A percentile compares a stretch with the other conserved stretches of the same genome.
Evolutionary conservation across 2,113 vertebrate species (phyloP).

Genomic region (Bothrops jararaca): DNA sequence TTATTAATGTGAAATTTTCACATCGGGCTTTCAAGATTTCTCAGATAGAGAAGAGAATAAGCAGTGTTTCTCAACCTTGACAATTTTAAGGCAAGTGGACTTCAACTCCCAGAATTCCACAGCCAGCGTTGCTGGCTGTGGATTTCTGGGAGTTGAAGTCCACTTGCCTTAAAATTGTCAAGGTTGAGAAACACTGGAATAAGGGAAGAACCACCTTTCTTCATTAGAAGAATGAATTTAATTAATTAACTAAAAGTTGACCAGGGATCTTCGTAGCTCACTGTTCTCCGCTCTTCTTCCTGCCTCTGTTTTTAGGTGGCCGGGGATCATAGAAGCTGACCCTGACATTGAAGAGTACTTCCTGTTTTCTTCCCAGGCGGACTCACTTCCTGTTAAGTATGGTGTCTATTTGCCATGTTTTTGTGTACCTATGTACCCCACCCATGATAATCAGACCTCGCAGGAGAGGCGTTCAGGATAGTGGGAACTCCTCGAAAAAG

Average conservation of each 20-base stretch:
- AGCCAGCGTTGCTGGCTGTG: too few relatives aligned
- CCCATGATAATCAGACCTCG: background rate
- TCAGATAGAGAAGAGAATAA: background rate
- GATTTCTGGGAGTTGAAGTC: too few relatives aligned
- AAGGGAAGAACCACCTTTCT: background rate
- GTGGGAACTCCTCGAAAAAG: background rate
- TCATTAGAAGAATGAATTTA: background rate
- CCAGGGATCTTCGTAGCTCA: background rate
- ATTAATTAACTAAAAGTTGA: background rate
- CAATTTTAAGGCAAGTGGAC: too few relatives aligned
- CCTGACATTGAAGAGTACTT: conserved; percentile 67
- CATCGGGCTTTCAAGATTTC: background rate
- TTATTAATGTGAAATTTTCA: background rate
- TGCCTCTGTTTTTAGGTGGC: conserved; percentile 65
- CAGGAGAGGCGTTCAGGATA: background rate
- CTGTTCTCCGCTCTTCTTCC: background rate
- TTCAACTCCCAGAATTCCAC: too few relatives aligned
- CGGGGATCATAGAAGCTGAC: conserved; percentile 71
- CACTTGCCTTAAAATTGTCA: too few relatives aligned
- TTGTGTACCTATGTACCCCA: background rate
- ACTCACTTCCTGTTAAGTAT: conserved; percentile 67
- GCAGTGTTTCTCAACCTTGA: too few relatives aligned
- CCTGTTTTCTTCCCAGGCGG: conserved; percentile 60
- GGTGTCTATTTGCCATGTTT: background rate
- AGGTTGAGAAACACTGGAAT: too few relatives aligned